Evolutionary conservation across 2,113 vertebrate species (phyloP).

Genomic region (Perca flavescens): DNA sequence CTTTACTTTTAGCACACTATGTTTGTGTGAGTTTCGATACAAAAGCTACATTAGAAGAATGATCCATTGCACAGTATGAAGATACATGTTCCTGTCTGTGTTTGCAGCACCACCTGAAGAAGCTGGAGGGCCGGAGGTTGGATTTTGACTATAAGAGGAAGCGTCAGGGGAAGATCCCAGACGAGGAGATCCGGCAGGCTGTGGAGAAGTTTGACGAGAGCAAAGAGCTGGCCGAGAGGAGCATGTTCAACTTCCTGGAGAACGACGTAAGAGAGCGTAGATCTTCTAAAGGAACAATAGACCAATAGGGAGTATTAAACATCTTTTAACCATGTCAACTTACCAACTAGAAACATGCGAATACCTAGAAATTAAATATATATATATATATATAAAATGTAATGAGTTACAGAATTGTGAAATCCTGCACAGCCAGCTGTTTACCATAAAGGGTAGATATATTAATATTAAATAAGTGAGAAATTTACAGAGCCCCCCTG

Average conservation of each 20-base stretch:
- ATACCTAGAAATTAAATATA: too few species aligned
- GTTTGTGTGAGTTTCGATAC: too few species aligned
- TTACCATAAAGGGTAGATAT: too few species aligned
- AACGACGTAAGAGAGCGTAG: slow-evolving; percentile 89
- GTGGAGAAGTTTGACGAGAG: slow-evolving; percentile 97
- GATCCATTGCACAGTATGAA: neutral
- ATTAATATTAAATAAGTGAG: too few species aligned
- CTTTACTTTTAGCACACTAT: too few species aligned
- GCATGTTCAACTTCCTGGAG: slow-evolving; percentile 98
- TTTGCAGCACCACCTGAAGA: slow-evolving; percentile 92
- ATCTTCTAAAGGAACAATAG: neutral
- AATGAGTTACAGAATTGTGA: too few species aligned
- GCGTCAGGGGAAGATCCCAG: slow-evolving; percentile 91
- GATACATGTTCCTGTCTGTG: neutral
- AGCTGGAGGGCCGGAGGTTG: slow-evolving; percentile 94
- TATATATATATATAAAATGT: too few species aligned
- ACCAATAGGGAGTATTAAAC: neutral
- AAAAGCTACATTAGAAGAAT: too few species aligned
- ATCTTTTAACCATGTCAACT: neutral
- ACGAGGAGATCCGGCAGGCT: slow-evolving; percentile 93
- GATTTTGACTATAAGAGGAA: slow-evolving; percentile 98
- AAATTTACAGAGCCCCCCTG: too few species aligned
- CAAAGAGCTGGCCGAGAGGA: slow-evolving; percentile 94
- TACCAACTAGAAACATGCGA: too few species aligned
- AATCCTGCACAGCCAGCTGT: too few species aligned